These are phyloP conservation scores for Leptobrachium ailaonicum DNA, from an alignment of 2,113 vertebrate species.

Conservation along the genomic window DNA sequence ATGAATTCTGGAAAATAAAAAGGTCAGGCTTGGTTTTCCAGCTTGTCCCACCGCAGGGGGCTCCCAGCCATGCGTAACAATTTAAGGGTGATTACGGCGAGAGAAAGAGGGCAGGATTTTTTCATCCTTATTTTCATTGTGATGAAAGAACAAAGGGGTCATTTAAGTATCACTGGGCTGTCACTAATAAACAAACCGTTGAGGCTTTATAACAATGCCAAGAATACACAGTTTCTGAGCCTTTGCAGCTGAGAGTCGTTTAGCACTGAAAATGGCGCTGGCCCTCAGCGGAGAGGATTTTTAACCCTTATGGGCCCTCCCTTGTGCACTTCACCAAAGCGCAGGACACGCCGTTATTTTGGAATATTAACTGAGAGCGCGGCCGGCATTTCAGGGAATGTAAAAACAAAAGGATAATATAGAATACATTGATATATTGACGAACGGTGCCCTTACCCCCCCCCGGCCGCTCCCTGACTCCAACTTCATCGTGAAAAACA, in stretches of 20 bases:
- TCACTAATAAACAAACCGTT: slow-evolving; percentile 2
- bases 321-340: too few relatives aligned
- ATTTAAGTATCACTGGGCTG: slow-evolving; percentile 27
- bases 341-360: too few relatives aligned
- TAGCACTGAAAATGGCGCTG: background rate
- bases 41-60: slow-evolving; percentile 3
- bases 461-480: too few relatives aligned
- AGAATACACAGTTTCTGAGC: slow-evolving; percentile 6
- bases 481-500: too few relatives aligned
- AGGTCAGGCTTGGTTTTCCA: background rate
- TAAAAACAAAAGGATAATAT: too few relatives aligned
- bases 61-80: background rate
- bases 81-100: slow-evolving; percentile 13
- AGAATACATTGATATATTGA: too few relatives aligned
- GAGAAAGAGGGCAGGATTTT: slow-evolving; percentile 23
- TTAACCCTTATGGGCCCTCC: background rate
- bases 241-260: slow-evolving; percentile 8
- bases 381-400: too few relatives aligned
- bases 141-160: slow-evolving; percentile 30
- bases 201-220: slow-evolving; percentile 13
- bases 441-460: too few relatives aligned
- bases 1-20: background rate
- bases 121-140: background rate
- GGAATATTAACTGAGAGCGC: too few relatives aligned
- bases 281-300: background rate